Evolutionary conservation across 2,888 invertebrate species (phyloP).

Genomic region (Seira musarum): DNA sequence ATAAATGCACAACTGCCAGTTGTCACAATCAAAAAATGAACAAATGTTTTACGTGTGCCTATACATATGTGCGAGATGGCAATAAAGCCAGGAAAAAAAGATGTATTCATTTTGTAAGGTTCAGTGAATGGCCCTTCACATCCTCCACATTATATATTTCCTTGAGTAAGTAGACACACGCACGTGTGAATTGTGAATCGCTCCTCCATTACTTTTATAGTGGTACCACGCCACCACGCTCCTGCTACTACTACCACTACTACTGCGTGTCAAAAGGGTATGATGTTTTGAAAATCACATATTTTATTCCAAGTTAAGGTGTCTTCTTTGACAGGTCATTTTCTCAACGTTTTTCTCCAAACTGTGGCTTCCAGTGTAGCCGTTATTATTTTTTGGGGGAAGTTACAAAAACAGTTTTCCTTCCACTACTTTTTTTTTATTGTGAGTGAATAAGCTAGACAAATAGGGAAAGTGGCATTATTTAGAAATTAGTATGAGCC

Average conservation of each 20-base stretch:
- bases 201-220: not conserved
- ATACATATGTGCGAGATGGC: too few species aligned
- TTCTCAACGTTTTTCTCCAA: conserved; percentile 56
- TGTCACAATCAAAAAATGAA: conserved; percentile 10
- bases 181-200: conserved; percentile 17
- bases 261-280: conserved; percentile 62
- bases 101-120: too few species aligned
- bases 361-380: not conserved
- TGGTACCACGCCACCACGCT: not conserved
- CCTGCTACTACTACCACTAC: not conserved
- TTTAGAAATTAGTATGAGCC: too few species aligned
- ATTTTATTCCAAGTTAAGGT: conserved; percentile 65
- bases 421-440: too few species aligned
- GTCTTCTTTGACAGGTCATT: conserved; percentile 68
- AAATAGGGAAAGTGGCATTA: too few species aligned
- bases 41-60: not conserved
- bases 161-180: not conserved
- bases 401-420: too few species aligned
- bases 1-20: conserved; percentile 10
- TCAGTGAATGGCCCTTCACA: too few species aligned
- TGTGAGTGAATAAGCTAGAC: too few species aligned
- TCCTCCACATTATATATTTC: too few species aligned
- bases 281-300: conserved; percentile 57
- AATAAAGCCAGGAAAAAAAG: too few species aligned
- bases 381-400: too few species aligned